phyloP scores from a whole-genome alignment of 1,140 invertebrate species.

The Meloidogyne hapla region DNA sequence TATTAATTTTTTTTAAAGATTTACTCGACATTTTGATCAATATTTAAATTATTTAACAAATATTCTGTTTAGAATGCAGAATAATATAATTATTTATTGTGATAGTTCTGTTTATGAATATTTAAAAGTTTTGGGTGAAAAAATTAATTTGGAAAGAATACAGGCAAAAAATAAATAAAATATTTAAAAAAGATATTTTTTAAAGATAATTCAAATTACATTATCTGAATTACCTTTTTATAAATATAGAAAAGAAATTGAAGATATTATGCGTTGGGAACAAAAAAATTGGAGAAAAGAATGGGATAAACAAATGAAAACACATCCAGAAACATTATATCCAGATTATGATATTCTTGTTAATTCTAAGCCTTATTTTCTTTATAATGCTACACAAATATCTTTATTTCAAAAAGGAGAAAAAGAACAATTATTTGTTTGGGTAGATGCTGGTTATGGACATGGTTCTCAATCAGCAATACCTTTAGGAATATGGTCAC shows the following conservation, averaged over 20 bases:
- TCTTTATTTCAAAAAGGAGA: slow-evolving; percentile 38
- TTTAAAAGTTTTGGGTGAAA: slow-evolving; percentile 13
- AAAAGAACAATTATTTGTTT: slow-evolving; percentile 42
- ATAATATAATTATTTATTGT: slow-evolving; percentile 48
- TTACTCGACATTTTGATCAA: slow-evolving; percentile 42
- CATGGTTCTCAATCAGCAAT: slow-evolving; percentile 45
- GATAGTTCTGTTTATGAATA: slow-evolving; percentile 39
- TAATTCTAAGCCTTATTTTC: slow-evolving; percentile 53
- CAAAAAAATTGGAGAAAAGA: slow-evolving; percentile 42
- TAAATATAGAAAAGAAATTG: slow-evolving; percentile 33
- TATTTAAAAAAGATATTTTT: background rate
- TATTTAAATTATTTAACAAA: slow-evolving; percentile 44
- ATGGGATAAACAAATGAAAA: slow-evolving; percentile 43
- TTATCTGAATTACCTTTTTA: slow-evolving; percentile 52
- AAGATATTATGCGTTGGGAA: slow-evolving; percentile 42
- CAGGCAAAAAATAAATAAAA: slow-evolving; percentile 23
- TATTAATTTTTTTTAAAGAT: slow-evolving; percentile 9
- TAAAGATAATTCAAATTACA: slow-evolving; percentile 34
- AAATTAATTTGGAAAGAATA: slow-evolving; percentile 39
- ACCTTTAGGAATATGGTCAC: slow-evolving; percentile 44
- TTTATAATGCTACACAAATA: slow-evolving; percentile 50
- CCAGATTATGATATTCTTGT: slow-evolving; percentile 54
- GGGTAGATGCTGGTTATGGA: slow-evolving; percentile 52
- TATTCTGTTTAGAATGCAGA: slow-evolving; percentile 43
- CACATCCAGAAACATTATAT: slow-evolving; percentile 50